Percentiles rank a stretch among this genome's conserved stretches.
These are phyloP conservation scores for Cepaea nemoralis DNA, from an alignment of 1,140 invertebrate species.

Conservation along the genomic window DNA sequence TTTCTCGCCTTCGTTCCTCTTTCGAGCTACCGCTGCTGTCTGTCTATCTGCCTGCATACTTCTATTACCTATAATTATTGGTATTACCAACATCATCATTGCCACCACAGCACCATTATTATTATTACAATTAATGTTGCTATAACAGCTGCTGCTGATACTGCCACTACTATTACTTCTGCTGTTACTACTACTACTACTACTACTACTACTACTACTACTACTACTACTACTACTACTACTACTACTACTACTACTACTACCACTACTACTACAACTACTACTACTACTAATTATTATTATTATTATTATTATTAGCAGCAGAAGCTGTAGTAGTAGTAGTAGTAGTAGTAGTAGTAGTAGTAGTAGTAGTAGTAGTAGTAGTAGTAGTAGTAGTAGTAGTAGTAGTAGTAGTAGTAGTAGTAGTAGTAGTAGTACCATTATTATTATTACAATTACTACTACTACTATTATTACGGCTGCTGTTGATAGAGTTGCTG, in stretches of 20 bases:
- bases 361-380: background rate
- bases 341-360: background rate
- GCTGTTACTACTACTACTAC: slow-evolving; percentile 3
- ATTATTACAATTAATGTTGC: background rate
- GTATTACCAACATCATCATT: too few species aligned
- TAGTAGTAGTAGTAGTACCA: background rate
- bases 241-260: slow-evolving; percentile 8
- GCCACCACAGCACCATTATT: background rate
- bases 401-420: background rate
- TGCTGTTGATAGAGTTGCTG: too few species aligned
- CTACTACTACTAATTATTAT: background rate
- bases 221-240: slow-evolving; percentile 2
- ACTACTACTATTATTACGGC: slow-evolving; percentile 11
- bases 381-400: background rate
- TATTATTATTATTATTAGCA: background rate
- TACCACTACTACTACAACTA: background rate
- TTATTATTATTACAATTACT: slow-evolving; percentile 6
- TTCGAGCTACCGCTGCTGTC: too few species aligned
- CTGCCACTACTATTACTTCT: background rate
- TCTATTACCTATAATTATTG: too few species aligned
- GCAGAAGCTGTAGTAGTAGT: too few species aligned
- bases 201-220: slow-evolving; percentile 1
- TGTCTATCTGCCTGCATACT: too few species aligned
- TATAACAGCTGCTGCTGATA: background rate
- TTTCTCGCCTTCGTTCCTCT: too few species aligned